Evolutionary conservation across 1,140 invertebrate species (phyloP).

Genomic region (Bombus huntii): DNA sequence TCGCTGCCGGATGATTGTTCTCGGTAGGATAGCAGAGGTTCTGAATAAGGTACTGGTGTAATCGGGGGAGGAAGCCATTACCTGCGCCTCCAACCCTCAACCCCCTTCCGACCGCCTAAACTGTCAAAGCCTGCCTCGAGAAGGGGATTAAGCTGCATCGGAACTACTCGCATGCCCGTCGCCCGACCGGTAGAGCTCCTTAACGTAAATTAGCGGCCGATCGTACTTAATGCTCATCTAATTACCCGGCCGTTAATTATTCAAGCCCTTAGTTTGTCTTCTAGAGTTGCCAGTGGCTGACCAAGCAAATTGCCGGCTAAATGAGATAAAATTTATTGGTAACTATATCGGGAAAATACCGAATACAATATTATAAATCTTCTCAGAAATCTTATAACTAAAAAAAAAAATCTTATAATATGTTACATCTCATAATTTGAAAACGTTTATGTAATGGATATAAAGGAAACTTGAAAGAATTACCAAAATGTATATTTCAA

Average conservation of each 20-base stretch:
- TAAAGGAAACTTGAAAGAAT: background rate
- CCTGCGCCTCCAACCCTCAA: slow-evolving; percentile 26
- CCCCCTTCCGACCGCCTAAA: slow-evolving; percentile 37
- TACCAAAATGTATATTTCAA: background rate
- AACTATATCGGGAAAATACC: too few species aligned
- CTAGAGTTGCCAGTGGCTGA: background rate
- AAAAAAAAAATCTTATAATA: background rate
- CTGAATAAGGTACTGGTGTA: slow-evolving; percentile 36
- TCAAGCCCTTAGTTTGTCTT: background rate
- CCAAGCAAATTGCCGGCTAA: slow-evolving; percentile 11
- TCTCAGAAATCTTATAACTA: background rate
- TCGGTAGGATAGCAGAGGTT: slow-evolving; percentile 49
- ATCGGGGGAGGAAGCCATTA: slow-evolving; percentile 73
- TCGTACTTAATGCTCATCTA: slow-evolving; percentile 45
- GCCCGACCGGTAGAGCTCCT: slow-evolving; percentile 42
- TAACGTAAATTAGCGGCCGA: slow-evolving; percentile 51
- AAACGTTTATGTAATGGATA: background rate
- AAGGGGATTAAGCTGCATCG: slow-evolving; percentile 58
- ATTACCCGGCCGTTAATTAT: slow-evolving; percentile 55
- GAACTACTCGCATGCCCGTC: slow-evolving; percentile 51
- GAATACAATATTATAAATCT: background rate
- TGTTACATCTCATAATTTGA: background rate
- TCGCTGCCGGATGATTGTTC: slow-evolving; percentile 61
- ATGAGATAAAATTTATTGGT: background rate
- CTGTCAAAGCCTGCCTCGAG: slow-evolving; percentile 49